Base-by-base conservation (phyloP, 2,888 invertebrate genomes). In the Ichneumoninae sp. region DNA sequence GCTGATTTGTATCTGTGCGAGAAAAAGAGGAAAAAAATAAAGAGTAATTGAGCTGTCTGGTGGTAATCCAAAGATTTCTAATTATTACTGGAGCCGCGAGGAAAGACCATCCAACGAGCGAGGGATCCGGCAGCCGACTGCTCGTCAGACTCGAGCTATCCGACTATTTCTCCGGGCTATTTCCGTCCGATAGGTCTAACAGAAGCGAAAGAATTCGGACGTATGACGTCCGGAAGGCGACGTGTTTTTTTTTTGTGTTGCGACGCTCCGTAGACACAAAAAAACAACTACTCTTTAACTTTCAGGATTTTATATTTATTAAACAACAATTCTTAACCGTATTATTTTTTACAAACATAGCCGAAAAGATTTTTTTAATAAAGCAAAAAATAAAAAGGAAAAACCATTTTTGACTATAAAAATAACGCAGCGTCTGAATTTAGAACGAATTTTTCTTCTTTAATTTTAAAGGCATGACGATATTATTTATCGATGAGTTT, bases 161-260 rank as follows among this genome's bases (percentile, higher is more conserved):
- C 76, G 69, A 68, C 74, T 78, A 76, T 57, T 81, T 75, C 78
- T 69, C 84, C 65, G 33, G 47, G 77, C 84, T 84, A 84, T 84
- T 84, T 81, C 33, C 50, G 84, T 84, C 81, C 33, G 60, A 57
- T 74, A 77, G 65, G 44, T 40, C 65, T 50, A 60, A 63, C 63
- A 30, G 74, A 75, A 75, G 65, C 50, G 13, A 63, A 75, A 74
- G 63, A 74, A 75, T 75, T 52, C 65, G 33, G 74, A 33, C 50
- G 33, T 50, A 75, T 36, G 36, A 33, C 65, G 13, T 33, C 50
- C 19, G 74, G 26, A 19, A 47, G 36, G 40, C 36, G 22, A 47
- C 10, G 36, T 36, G 1, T 5, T 8, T n/a, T 13, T 40, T 60
- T 44, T 50, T 74, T 44, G 30, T 36, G 6, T 10, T 44, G 19